phyloP scores from a whole-genome alignment of 2,888 invertebrate species.

The Amblyjoppa fuscipennis region DNA sequence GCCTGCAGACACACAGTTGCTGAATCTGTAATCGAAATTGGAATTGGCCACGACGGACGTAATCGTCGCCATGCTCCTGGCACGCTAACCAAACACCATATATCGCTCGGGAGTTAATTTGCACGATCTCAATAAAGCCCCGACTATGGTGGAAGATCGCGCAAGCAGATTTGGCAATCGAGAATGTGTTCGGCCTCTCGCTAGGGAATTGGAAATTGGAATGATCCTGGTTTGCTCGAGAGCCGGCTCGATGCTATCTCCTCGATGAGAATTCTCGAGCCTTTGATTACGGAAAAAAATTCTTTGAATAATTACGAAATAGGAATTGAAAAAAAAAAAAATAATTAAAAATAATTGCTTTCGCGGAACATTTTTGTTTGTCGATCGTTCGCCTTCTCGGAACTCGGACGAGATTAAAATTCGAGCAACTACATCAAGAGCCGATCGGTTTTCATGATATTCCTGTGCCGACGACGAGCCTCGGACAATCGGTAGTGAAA shows the following conservation, averaged over 20 bases:
- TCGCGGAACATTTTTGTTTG: neutral
- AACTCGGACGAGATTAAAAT: neutral
- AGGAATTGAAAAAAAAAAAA: neutral
- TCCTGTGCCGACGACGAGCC: neutral
- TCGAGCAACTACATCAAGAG: neutral
- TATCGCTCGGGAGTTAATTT: slow-evolving; percentile 3
- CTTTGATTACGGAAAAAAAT: neutral
- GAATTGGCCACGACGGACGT: slow-evolving; percentile 5
- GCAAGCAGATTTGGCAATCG: slow-evolving; percentile 29
- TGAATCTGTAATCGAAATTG: slow-evolving; percentile 20
- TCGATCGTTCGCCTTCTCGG: neutral
- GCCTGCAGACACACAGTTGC: neutral
- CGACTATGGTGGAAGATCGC: neutral
- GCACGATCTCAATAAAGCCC: slow-evolving; percentile 19
- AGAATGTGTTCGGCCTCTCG: slow-evolving; percentile 5
- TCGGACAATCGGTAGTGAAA: slow-evolving; percentile 4
- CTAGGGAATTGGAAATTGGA: slow-evolving; percentile 25
- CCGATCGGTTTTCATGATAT: slow-evolving; percentile 5
- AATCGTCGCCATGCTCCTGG: neutral
- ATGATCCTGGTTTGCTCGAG: slow-evolving; percentile 13
- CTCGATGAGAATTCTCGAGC: neutral
- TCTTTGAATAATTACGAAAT: slow-evolving; percentile 13
- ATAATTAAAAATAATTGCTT: neutral
- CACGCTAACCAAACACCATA: neutral
- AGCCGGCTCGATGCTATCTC: neutral